These are phyloP conservation scores for Stigmatopora argus DNA, from an alignment of 2,113 vertebrate genomes.

Conservation along the genomic window DNA sequence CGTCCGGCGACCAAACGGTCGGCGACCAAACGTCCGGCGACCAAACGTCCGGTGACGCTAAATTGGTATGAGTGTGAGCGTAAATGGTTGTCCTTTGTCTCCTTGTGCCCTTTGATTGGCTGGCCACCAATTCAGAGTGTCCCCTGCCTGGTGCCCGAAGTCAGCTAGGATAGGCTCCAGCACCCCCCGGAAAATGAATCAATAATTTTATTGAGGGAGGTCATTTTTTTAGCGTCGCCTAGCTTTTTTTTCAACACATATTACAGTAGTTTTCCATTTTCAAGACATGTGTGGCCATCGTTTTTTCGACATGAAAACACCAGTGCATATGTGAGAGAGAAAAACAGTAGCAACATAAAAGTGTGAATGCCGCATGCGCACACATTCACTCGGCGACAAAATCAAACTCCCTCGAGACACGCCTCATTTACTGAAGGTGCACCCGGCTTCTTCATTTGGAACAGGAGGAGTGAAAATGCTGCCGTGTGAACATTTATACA, in stretches of 20 bases:
- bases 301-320: background rate
- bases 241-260: background rate
- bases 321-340: background rate
- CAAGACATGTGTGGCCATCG: too few species aligned
- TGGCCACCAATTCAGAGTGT: too few species aligned
- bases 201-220: background rate
- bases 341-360: slow-evolving; percentile 18
- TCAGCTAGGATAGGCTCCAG: too few species aligned
- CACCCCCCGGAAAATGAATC: too few species aligned
- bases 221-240: background rate
- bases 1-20: too few species aligned
- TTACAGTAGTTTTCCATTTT: background rate
- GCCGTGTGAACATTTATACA: slow-evolving; percentile 33
- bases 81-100: too few species aligned
- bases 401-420: slow-evolving; percentile 29
- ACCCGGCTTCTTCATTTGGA: slow-evolving; percentile 54
- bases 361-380: slow-evolving; percentile 8
- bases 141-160: too few species aligned
- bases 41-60: too few species aligned
- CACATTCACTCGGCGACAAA: slow-evolving; percentile 25
- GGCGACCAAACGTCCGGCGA: too few species aligned
- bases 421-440: slow-evolving; percentile 46
- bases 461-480: slow-evolving; percentile 28
- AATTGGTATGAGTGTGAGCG: too few species aligned
- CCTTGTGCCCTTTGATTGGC: too few species aligned